A percentile compares a stretch with the other conserved stretches of the same genome.
Conservation (phyloP, 2,797 vertebrate genomes). For the Scleropages formosus region DNA sequence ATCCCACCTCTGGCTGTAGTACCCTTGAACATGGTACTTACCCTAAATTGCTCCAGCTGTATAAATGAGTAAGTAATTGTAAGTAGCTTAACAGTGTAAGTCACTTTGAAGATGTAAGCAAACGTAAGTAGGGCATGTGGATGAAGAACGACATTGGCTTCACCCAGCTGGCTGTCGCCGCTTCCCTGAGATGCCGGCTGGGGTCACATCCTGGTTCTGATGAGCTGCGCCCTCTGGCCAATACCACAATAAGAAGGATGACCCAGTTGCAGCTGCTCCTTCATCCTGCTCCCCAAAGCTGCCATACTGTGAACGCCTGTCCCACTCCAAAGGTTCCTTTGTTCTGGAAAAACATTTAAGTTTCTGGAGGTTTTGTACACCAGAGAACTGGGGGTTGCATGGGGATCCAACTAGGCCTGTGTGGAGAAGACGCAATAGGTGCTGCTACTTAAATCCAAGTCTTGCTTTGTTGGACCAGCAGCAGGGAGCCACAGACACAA, state of each 20-base stretch:
- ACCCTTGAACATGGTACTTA: no score
- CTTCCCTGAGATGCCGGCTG: no score
- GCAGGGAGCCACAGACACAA: not conserved
- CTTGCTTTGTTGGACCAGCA: not conserved
- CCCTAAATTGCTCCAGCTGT: no score
- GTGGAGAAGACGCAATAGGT: slow-evolving; percentile 18
- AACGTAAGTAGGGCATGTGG: no score
- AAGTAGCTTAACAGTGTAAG: no score
- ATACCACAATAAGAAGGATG: not conserved
- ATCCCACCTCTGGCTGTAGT: no score
- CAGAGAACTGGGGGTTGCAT: slow-evolving; percentile 34
- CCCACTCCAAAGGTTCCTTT: slow-evolving; percentile 34
- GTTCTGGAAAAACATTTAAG: slow-evolving; percentile 46
- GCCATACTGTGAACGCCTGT: slow-evolving; percentile 9
- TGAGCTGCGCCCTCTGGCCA: no score
- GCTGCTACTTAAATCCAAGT: not conserved
- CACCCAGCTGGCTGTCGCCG: no score
- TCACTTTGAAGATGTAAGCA: no score
- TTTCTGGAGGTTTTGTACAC: slow-evolving; percentile 41
- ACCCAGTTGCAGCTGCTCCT: not conserved
- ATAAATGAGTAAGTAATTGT: no score
- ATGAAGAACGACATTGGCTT: no score
- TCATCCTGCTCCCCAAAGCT: not conserved
- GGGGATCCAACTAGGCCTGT: slow-evolving; percentile 37
- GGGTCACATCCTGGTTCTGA: no score